Conservation (phyloP, 1,140 invertebrate species). For the Goniozus legneri region DNA sequence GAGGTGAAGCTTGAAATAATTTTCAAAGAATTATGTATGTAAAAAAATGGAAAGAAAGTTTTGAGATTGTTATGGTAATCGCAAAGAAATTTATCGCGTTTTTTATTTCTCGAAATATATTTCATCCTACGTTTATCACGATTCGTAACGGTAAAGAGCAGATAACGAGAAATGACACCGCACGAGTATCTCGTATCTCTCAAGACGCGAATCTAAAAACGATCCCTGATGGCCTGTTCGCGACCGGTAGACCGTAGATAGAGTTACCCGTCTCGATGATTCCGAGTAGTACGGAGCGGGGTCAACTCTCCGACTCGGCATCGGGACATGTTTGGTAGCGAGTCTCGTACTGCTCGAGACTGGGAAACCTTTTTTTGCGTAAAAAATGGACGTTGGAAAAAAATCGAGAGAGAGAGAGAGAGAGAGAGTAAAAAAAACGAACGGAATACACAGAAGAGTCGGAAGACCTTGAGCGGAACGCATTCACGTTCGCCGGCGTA, state of each 20-base stretch:
- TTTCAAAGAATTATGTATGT: too few species aligned
- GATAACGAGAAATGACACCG: neutral
- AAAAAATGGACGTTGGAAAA: too few species aligned
- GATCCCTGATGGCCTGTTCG: constrained; percentile 4
- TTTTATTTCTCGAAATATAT: neutral
- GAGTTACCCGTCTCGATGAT: neutral
- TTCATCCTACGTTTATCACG: neutral
- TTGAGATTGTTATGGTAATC: too few species aligned
- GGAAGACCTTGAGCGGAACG: neutral
- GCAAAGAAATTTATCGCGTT: too few species aligned
- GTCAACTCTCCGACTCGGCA: constrained; percentile 16
- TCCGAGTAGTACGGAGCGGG: constrained; percentile 16
- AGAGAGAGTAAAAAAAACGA: neutral
- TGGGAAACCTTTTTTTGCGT: neutral
- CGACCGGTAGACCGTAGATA: too few species aligned
- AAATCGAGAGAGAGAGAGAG: too few species aligned
- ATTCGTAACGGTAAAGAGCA: too few species aligned
- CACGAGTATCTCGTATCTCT: neutral
- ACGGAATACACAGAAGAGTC: neutral
- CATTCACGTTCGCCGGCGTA: neutral
- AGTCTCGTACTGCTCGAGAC: neutral
- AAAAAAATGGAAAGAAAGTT: too few species aligned
- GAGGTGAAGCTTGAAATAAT: too few species aligned
- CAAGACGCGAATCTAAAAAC: constrained; percentile 16
- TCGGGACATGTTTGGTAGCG: constrained; percentile 20